These are phyloP conservation scores for Melieria picta DNA, from an alignment of 2,888 invertebrate species.

Conservation along the genomic window DNA sequence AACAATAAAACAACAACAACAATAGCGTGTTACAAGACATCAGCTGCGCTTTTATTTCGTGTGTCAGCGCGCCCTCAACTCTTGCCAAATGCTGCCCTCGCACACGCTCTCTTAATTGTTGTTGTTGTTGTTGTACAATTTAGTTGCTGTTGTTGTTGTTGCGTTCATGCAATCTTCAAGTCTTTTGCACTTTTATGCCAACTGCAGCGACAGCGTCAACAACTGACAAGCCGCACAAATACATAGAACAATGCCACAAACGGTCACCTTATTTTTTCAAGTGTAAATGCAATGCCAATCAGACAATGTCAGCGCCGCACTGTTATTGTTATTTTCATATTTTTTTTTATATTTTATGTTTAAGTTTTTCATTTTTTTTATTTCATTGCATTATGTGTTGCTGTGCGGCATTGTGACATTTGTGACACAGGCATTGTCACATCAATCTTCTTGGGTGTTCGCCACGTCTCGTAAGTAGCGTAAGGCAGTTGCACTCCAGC, in stretches of 20 bases:
- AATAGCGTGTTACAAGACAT: constrained; percentile 19
- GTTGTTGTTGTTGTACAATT: constrained; percentile 12
- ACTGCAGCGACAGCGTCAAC: constrained; percentile 7
- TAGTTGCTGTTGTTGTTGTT: constrained; percentile 10
- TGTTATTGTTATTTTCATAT: constrained; percentile 42
- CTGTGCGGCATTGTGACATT: constrained; percentile 11
- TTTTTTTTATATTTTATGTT: constrained; percentile 12
- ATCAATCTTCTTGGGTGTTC: constrained; percentile 44
- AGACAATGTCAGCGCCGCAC: constrained; percentile 25
- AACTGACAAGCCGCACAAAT: background rate
- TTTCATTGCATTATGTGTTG: constrained; percentile 5
- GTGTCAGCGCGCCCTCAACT: background rate
- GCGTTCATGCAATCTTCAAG: background rate
- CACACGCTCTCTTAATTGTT: background rate
- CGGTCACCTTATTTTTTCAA: too few relatives aligned
- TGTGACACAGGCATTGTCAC: constrained; percentile 33
- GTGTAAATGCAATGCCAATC: too few relatives aligned
- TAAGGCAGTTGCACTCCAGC: too few relatives aligned
- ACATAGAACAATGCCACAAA: constrained; percentile 11
- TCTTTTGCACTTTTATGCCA: constrained; percentile 24
- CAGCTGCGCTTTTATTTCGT: constrained; percentile 16
- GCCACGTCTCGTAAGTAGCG: background rate
- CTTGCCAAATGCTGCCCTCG: background rate
- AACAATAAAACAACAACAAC: too few relatives aligned
- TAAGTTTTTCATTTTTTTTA: constrained; percentile 7